Evolutionary conservation across 2,888 invertebrate species (phyloP).

Genomic region (Perdita meconis): DNA sequence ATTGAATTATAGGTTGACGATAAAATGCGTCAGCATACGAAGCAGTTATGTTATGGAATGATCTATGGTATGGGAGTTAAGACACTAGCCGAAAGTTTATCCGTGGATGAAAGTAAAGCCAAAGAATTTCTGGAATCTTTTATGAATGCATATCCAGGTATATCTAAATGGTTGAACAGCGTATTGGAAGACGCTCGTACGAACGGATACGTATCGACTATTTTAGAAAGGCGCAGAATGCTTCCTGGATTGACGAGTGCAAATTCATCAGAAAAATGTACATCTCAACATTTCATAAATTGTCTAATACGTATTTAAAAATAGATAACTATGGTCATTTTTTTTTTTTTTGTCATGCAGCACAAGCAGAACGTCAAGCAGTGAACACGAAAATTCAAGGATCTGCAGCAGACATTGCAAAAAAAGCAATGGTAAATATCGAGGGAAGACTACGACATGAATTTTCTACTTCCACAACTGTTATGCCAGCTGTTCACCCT

Average conservation of each 20-base stretch:
- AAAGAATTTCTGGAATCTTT: conserved; percentile 92
- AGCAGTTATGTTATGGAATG: conserved; percentile 97
- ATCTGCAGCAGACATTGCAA: conserved; percentile 97
- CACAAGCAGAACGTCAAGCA: conserved; percentile 96
- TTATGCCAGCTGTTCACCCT: conserved; percentile 69
- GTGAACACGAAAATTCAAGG: conserved; percentile 98
- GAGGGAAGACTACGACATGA: conserved; percentile 86
- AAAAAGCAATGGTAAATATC: conserved; percentile 94
- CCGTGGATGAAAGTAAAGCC: conserved; percentile 92
- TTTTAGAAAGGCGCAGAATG: conserved; percentile 91
- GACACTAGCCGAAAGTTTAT: conserved; percentile 91
- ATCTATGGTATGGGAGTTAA: conserved; percentile 98
- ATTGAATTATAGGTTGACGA: conserved; percentile 87
- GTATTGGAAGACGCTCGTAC: conserved; percentile 88
- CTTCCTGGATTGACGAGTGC: conserved; percentile 90
- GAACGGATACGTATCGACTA: conserved; percentile 93
- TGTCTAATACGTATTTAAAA: no score
- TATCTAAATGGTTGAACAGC: conserved; percentile 87
- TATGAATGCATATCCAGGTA: conserved; percentile 90
- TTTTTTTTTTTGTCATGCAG: conserved; percentile 34
- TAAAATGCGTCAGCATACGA: conserved; percentile 93
- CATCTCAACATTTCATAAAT: conserved; percentile 67
- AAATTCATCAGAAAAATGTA: conserved; percentile 87
- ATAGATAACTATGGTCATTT: conserved; percentile 1
- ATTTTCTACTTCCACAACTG: conserved; percentile 80